A percentile compares a stretch with the other conserved stretches of the same genome.
phyloP scores from a whole-genome alignment of 2,888 invertebrate species.

The Scaptomyza flava region DNA sequence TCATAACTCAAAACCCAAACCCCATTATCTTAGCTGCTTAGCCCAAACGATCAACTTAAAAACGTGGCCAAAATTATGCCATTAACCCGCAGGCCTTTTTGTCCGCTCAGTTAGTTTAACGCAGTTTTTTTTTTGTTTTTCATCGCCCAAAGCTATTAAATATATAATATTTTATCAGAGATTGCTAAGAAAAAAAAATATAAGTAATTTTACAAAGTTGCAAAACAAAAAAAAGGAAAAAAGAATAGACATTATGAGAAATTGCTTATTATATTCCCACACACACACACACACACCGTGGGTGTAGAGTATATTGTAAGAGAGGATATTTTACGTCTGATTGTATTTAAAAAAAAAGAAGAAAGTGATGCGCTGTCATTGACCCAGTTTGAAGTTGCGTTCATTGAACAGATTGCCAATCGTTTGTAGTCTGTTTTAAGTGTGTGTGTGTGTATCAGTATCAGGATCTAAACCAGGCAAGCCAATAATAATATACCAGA shows the following conservation, averaged over 20 bases:
- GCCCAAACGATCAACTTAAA: constrained; percentile 17
- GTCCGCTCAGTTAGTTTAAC: constrained; percentile 29
- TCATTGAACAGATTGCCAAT: constrained; percentile 49
- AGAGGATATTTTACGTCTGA: constrained; percentile 68
- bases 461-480: constrained; percentile 14
- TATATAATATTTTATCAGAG: constrained; percentile 46
- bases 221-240: constrained; percentile 14
- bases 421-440: background rate
- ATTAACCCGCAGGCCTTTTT: constrained; percentile 44
- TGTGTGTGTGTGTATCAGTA: constrained; percentile 1
- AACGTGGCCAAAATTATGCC: constrained; percentile 49
- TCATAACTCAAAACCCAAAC: constrained; percentile 22
- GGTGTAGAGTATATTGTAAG: constrained; percentile 26
- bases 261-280: constrained; percentile 3
- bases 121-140: constrained; percentile 10
- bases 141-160: constrained; percentile 1
- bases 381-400: constrained; percentile 33
- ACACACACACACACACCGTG: constrained; percentile 1
- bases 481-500: constrained; percentile 45
- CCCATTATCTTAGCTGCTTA: constrained; percentile 21
- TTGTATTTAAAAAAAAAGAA: constrained; percentile 53
- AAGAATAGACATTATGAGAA: constrained; percentile 46
- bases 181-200: constrained; percentile 8
- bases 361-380: constrained; percentile 57
- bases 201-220: constrained; percentile 1